Base-by-base conservation (phyloP, 2,797 vertebrate genomes). In the Capromys pilorides region DNA sequence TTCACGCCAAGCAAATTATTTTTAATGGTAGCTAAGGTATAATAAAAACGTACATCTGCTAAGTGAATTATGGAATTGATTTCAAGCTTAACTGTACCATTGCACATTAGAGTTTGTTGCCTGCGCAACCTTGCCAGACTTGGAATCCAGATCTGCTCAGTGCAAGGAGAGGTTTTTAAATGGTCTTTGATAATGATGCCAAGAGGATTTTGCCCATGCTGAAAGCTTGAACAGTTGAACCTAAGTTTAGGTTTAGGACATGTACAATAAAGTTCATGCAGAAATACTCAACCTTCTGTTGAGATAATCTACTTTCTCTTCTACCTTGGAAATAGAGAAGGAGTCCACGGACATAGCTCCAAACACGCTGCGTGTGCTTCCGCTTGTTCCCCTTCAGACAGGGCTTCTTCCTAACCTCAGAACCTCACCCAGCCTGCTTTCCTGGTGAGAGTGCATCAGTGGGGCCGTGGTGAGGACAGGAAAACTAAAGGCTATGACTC, bases 11-110 rank as follows among this genome's bases (percentile, higher is more conserved):
- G 59, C 0, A 57, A 36, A 84, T n/a, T 81, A 93, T 86, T 88
- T 90, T 75, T 69, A 77, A 86, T 36, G 45, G 75, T 54, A 80
- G 69, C 41, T 28, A 79, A 93, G 45, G 64, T 73, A 45, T 54
- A 66, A 57, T 88, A 86, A 88, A 88, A 88, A 88, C 33, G 22
- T 71, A 79, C 39, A 73, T 75, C 77, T 95, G 66, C 62, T 88
- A 39, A 92, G 73, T n/a, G 85, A 93, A n/a, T 88, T 67, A 51
- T 4, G 33, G 67, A 73, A 36, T 22, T 36, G 10, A 51, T 80
- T 92, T 67, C 33, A 95, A 75, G 39, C 22, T 31, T 80, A 82
- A 54, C 5, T 12, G 59, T 36, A 75, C 11, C 13, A 11, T 31
- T 45, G 8, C 6, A 67, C 31, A 26, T 81, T 78, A 77, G 45